phyloP scores from a whole-genome alignment of 2,797 vertebrate species.

The Bucorvus abyssinicus region DNA sequence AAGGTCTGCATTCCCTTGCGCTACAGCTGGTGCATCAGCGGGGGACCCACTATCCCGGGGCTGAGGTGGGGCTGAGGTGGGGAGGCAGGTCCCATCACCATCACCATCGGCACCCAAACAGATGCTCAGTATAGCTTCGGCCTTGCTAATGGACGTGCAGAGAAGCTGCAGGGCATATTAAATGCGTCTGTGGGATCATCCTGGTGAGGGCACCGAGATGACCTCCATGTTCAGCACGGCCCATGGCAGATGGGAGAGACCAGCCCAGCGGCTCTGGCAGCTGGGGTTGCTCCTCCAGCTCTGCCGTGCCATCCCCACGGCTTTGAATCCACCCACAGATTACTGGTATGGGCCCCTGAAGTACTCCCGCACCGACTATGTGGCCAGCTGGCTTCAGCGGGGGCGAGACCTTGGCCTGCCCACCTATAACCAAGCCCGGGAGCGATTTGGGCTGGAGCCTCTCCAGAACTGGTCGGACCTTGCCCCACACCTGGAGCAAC shows the following conservation, averaged over 20 bases:
- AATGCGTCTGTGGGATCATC: rapidly evolving
- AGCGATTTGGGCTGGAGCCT: constrained; percentile 74
- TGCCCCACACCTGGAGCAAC: constrained; percentile 63
- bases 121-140: rapidly evolving
- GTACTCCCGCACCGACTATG: constrained; percentile 87
- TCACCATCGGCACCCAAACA: not conserved
- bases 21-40: rapidly evolving
- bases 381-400: constrained; percentile 87
- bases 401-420: constrained; percentile 91
- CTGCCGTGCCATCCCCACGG: not conserved
- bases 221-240: not conserved
- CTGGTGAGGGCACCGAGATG: not conserved
- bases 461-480: constrained; percentile 80
- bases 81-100: not conserved
- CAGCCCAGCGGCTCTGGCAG: not conserved
- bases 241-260: not conserved
- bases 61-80: not conserved
- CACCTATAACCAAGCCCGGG: constrained; percentile 83
- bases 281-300: not conserved
- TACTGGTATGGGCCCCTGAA: constrained; percentile 91
- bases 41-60: not conserved
- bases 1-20: constrained; percentile 75
- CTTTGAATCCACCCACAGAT: constrained; percentile 74
- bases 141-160: not conserved
- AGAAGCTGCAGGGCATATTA: not conserved